phyloP scores from a whole-genome alignment of 2,113 vertebrate genomes.

The Bathybates hornii region DNA sequence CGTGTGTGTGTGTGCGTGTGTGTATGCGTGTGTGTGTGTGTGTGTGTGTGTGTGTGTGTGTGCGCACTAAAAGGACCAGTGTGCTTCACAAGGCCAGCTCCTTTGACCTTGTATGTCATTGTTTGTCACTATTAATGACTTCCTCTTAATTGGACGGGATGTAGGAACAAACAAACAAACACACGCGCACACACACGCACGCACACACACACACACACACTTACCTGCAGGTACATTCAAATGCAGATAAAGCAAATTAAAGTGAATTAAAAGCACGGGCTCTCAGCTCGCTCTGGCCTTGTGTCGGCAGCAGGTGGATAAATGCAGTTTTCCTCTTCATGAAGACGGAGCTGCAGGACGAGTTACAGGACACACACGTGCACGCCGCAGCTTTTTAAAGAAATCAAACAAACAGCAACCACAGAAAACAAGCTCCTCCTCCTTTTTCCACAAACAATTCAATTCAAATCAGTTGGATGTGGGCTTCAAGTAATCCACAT shows the following conservation, averaged over 20 bases:
- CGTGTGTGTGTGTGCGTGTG: rapidly evolving
- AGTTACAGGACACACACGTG: not conserved
- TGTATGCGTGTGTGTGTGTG: rapidly evolving
- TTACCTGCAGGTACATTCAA: not conserved
- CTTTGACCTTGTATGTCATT: slow-evolving; percentile 12
- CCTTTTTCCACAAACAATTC: not conserved
- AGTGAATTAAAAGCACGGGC: slow-evolving; percentile 12
- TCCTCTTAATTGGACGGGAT: slow-evolving; percentile 18
- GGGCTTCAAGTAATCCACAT: not conserved
- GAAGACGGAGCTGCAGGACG: not conserved
- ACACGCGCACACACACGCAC: not conserved
- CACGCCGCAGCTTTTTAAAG: not conserved
- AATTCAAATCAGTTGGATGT: not conserved
- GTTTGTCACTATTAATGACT: slow-evolving; percentile 32
- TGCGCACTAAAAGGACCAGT: not conserved
- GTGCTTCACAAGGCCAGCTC: slow-evolving; percentile 29
- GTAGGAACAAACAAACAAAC: not conserved
- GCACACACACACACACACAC: not conserved
- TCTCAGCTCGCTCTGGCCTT: not conserved
- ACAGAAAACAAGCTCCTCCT: not conserved
- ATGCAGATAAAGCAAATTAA: slow-evolving; percentile 3
- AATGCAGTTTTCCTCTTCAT: slow-evolving; percentile 6
- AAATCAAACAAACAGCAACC: not conserved
- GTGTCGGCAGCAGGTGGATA: slow-evolving; percentile 30
- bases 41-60: not conserved